Evolutionary conservation across 2,797 vertebrate genomes (phyloP).

Genomic region (Arremon aurantiirostris): DNA sequence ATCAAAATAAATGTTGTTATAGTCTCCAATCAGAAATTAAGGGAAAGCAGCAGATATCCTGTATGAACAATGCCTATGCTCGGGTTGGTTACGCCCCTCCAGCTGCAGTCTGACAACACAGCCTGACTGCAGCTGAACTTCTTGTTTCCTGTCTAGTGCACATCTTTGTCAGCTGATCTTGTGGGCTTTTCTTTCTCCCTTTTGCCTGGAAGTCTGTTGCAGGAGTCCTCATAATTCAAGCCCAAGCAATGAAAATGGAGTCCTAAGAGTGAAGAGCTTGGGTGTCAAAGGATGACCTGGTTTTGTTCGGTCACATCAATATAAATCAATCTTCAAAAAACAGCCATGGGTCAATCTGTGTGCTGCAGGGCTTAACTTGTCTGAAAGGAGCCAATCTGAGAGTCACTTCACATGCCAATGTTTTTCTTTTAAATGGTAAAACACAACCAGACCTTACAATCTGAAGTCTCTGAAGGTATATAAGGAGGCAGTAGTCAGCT

Average conservation of each 20-base stretch:
- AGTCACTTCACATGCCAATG: background rate
- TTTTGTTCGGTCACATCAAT: background rate
- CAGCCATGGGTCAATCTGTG: background rate
- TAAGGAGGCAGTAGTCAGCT: background rate
- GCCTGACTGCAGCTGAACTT: background rate
- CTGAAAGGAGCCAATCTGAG: background rate
- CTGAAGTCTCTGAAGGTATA: background rate
- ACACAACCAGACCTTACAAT: background rate
- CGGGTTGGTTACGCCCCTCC: fast-evolving
- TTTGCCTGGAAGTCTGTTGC: background rate
- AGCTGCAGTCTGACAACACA: background rate
- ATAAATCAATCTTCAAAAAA: background rate
- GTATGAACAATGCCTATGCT: background rate
- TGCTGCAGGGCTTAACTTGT: background rate
- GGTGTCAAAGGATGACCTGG: background rate
- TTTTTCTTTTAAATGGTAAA: background rate
- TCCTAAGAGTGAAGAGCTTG: background rate
- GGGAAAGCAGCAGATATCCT: background rate
- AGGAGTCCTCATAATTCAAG: background rate
- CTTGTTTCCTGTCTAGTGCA: background rate
- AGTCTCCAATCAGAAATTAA: background rate
- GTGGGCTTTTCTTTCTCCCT: background rate
- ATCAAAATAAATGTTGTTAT: background rate
- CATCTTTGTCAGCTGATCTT: background rate
- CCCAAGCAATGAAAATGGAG: background rate